Conservation (phyloP, 2,888 invertebrate species). For the Anagyrus pseudococci region DNA sequence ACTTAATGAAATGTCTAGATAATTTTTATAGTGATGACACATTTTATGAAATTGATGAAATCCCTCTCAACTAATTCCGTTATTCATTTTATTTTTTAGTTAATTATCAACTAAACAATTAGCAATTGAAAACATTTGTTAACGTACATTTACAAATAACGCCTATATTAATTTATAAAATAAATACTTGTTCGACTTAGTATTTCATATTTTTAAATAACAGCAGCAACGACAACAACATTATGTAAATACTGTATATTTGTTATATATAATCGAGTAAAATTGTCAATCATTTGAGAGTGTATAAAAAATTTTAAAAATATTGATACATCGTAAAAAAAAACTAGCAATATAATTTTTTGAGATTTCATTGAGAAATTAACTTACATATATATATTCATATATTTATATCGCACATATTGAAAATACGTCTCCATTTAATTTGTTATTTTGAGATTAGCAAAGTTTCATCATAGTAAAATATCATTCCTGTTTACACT, state of each 20-base stretch:
- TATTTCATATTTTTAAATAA: no score
- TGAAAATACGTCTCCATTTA: constrained; percentile 39
- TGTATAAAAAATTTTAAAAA: no score
- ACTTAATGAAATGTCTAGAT: background rate
- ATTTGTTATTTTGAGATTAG: constrained; percentile 33
- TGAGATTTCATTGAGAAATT: constrained; percentile 28
- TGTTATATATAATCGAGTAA: no score
- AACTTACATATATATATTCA: constrained; percentile 5
- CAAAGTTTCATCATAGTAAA: constrained; percentile 41
- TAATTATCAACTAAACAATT: no score
- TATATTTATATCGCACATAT: constrained; percentile 19
- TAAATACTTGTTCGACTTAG: no score
- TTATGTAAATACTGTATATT: no score
- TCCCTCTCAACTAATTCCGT: background rate
- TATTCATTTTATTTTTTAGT: no score
- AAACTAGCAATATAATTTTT: constrained; percentile 14
- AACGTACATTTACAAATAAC: no score
- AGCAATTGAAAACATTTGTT: no score
- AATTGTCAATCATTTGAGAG: no score
- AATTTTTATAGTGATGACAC: background rate
- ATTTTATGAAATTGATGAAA: background rate
- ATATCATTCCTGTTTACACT: constrained; percentile 36
- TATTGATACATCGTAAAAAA: background rate
- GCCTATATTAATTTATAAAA: no score
- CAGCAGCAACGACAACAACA: no score